These are phyloP conservation scores for Labeo rohita DNA, from an alignment of 2,113 vertebrate species.

Conservation along the genomic window DNA sequence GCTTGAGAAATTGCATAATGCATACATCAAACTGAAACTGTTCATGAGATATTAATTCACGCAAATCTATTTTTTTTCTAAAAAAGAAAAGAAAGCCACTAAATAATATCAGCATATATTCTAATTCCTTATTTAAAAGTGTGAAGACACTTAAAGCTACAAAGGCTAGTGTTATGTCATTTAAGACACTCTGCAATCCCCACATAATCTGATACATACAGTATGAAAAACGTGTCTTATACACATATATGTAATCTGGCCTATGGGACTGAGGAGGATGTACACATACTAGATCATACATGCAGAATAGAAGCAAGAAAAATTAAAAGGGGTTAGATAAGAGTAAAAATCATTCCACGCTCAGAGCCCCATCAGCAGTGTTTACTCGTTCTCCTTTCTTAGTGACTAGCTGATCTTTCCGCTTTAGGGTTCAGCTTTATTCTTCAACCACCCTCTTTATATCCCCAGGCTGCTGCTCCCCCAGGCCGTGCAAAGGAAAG, in stretches of 20 bases:
- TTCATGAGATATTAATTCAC: neutral
- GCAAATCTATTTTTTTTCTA: neutral
- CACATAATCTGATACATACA: neutral
- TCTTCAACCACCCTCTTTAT: slow-evolving; percentile 47
- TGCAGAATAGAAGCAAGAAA: slow-evolving; percentile 36
- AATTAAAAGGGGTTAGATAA: slow-evolving; percentile 11
- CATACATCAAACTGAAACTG: neutral
- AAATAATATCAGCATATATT: neutral
- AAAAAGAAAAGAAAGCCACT: neutral
- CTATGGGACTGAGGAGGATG: slow-evolving; percentile 46
- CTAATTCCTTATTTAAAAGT: neutral
- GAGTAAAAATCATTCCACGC: slow-evolving; percentile 60
- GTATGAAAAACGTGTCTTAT: neutral
- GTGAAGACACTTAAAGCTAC: neutral
- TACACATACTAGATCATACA: slow-evolving; percentile 18
- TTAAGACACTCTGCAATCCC: neutral
- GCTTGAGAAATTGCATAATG: neutral
- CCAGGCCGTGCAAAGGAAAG: slow-evolving; percentile 72
- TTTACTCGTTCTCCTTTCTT: slow-evolving; percentile 40
- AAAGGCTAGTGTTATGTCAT: neutral
- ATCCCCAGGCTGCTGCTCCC: slow-evolving; percentile 29
- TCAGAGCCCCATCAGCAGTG: slow-evolving; percentile 59
- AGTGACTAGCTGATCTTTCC: neutral
- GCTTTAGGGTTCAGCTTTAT: slow-evolving; percentile 38
- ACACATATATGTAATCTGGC: slow-evolving; percentile 13